Evolutionary conservation across 1,140 invertebrate species (phyloP).

Genomic region (Globodera ellingtonae): DNA sequence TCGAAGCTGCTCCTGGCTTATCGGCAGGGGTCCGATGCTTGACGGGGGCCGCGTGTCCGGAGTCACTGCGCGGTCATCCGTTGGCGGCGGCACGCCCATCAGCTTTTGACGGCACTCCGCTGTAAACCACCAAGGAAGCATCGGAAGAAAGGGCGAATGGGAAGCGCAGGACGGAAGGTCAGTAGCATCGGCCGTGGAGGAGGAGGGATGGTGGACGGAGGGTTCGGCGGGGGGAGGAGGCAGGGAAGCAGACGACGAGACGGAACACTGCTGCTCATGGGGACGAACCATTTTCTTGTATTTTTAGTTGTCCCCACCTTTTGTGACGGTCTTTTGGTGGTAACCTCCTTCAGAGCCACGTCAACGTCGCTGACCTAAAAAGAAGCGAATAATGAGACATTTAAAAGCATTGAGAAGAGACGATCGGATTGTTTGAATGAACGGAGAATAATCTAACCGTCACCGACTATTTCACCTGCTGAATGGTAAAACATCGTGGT

Average conservation of each 20-base stretch:
- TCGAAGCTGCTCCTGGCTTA: constrained; percentile 46
- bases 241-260: neutral
- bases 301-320: neutral
- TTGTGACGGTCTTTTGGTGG: neutral
- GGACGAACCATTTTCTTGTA: neutral
- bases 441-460: neutral
- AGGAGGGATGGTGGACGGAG: neutral
- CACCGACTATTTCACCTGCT: constrained; percentile 25
- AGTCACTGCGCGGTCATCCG: constrained; percentile 26
- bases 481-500: constrained; percentile 42
- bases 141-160: constrained; percentile 24
- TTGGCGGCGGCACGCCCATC: constrained; percentile 38
- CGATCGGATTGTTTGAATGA: no score
- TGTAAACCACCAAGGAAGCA: constrained; percentile 42
- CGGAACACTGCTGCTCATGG: neutral
- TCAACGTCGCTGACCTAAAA: constrained; percentile 39
- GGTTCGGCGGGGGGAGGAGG: neutral
- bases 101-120: constrained; percentile 49
- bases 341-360: constrained; percentile 36
- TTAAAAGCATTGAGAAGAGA: constrained; percentile 5
- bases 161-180: neutral
- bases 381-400: neutral
- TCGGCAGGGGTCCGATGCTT: constrained; percentile 16
- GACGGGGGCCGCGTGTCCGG: constrained; percentile 5
- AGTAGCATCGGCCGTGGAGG: no score